Conservation (phyloP, 2,888 invertebrate genomes). For the Conchocele bisecta region DNA sequence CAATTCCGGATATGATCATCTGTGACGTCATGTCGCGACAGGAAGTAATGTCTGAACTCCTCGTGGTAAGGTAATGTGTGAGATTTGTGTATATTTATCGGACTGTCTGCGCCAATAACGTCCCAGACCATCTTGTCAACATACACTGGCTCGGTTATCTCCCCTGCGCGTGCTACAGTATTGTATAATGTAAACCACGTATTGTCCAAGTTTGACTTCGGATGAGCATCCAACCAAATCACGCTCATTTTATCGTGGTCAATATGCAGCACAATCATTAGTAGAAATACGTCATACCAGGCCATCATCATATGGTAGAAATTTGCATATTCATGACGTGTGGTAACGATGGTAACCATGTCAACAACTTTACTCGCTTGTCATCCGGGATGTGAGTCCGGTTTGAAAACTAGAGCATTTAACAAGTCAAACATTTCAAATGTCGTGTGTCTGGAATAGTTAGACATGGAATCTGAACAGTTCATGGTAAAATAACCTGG, state of each 20-base stretch:
- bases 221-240: slow-evolving; percentile 78
- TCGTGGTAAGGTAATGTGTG: slow-evolving; percentile 69
- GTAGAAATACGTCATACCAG: slow-evolving; percentile 75
- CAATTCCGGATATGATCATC: slow-evolving; percentile 68
- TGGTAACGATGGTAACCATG: slow-evolving; percentile 68
- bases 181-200: slow-evolving; percentile 78
- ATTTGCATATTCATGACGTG: slow-evolving; percentile 79
- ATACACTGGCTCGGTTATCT: slow-evolving; percentile 60
- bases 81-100: slow-evolving; percentile 70
- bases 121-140: slow-evolving; percentile 76
- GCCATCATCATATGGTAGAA: slow-evolving; percentile 78
- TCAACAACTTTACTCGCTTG: too few species aligned
- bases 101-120: slow-evolving; percentile 77
- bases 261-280: slow-evolving; percentile 67
- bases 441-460: too few species aligned
- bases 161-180: slow-evolving; percentile 65
- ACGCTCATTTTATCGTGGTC: slow-evolving; percentile 71
- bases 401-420: too few species aligned
- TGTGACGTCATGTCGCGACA: slow-evolving; percentile 58
- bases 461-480: too few species aligned
- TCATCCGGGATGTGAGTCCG: too few species aligned
- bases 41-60: slow-evolving; percentile 78
- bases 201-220: slow-evolving; percentile 73
- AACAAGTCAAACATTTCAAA: too few species aligned
- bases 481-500: too few species aligned